Percentiles rank a stretch among this genome's conserved stretches.
Conservation (phyloP, 2,113 vertebrate species). For the Gallinago paraguaiae region DNA sequence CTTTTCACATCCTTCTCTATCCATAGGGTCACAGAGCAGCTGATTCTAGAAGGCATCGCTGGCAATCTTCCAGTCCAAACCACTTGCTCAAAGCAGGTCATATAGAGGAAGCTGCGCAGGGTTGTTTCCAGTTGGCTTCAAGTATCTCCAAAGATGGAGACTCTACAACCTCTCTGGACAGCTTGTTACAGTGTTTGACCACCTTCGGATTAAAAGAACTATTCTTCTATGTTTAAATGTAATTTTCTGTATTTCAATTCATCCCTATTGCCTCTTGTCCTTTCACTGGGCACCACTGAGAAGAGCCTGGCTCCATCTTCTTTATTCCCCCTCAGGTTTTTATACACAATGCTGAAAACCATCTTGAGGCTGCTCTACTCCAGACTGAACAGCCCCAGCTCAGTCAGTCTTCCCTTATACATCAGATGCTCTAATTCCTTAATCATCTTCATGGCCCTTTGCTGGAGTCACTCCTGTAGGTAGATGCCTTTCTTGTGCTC, state of each 20-base stretch:
- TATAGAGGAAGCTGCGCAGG: not conserved
- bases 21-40: not conserved
- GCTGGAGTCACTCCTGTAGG: accelerated
- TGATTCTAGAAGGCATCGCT: not conserved
- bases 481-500: not conserved
- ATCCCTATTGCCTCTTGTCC: not conserved
- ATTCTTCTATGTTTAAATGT: not conserved
- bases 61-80: accelerated
- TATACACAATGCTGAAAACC: not conserved
- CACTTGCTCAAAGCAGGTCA: not conserved
- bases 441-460: not conserved
- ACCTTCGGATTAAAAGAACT: not conserved
- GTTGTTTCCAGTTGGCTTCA: not conserved
- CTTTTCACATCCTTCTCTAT: not conserved
- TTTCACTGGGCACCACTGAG: not conserved
- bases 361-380: not conserved
- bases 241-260: not conserved
- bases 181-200: not conserved
- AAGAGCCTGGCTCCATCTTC: not conserved
- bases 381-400: not conserved
- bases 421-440: not conserved
- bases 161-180: not conserved
- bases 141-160: not conserved
- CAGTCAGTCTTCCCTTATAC: not conserved
- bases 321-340: not conserved